Base-by-base conservation (phyloP, 2,888 invertebrate species). In the Invenusta paracnida region DNA sequence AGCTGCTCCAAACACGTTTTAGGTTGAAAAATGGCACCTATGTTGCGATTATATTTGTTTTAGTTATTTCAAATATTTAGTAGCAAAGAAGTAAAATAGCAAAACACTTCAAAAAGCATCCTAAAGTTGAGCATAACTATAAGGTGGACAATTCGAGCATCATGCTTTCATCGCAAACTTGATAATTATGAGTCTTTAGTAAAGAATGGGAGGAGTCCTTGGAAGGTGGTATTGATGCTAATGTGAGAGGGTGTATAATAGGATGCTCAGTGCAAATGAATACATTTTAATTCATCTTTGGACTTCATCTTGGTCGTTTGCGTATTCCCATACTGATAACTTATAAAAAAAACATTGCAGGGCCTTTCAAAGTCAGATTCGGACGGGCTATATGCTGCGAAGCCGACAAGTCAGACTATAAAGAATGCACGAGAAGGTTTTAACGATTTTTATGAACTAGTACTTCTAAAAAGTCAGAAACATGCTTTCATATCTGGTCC, bases 131-230 rank as follows among this genome's bases (percentile, higher is more conserved):
- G 73, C 73, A 73, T 2, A 73, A 73, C 73, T 73, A n/a, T n/a
- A n/a, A 23, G 17, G 73, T 73, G 17, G 73, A 73, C 25, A 23
- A 25, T 73, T 13, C 73, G 73, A 73, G 73, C 73, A 73, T 73
- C 73, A 73, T 73, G 17, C 17, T 73, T 73, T 73, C 73, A 73
- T 13, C 73, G 73, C 27, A 73, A 2, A 13, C 73, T 25, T 73
- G 73, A 73, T 73, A 73, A 73, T 73, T 73, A 73, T 73, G 73
- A 73, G 73, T 73, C 73, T 73, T 73, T 73, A 73, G 25, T 73
- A 73, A 23, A 73, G 11, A 73, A 5, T n/a, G 11, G 73, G 73
- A 23, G 25, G 73, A 23, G 73, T 5, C 25, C 5, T 23, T 73
- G 73, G 73, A 73, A 73, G 73, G 73, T 73, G 73, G 73, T 73